Evolutionary conservation across 2,797 vertebrate species (phyloP).

Genomic region (Anolis apletophallus): DNA sequence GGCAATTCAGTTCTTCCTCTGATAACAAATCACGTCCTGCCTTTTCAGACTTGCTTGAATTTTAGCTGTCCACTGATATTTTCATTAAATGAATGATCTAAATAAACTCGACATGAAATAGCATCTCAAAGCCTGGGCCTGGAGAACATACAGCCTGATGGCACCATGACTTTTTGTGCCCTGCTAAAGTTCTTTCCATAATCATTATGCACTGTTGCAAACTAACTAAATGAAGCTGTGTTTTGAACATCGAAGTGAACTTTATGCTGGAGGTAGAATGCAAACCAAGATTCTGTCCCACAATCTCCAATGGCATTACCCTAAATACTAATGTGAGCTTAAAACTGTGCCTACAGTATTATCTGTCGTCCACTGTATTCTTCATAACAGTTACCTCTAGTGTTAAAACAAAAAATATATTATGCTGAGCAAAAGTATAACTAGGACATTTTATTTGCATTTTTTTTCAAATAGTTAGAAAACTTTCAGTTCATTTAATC

Average conservation of each 20-base stretch:
- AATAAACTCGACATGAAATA: not conserved
- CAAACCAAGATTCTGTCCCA: not conserved
- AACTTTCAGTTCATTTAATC: not conserved
- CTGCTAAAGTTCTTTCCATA: not conserved
- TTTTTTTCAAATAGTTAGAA: not conserved
- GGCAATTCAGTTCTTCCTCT: not conserved
- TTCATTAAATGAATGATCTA: not conserved
- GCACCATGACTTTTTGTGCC: not conserved
- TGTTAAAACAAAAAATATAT: not conserved
- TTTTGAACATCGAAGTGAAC: not conserved
- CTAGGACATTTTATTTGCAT: not conserved
- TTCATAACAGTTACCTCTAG: not conserved
- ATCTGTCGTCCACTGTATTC: too few relatives aligned
- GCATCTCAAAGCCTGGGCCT: not conserved
- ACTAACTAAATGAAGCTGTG: not conserved
- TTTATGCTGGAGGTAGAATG: not conserved
- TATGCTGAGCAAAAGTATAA: not conserved
- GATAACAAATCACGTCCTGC: not conserved
- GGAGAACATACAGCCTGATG: not conserved
- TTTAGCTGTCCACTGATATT: not conserved
- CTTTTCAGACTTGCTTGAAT: conserved; percentile 2
- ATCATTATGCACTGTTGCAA: not conserved
- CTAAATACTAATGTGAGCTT: not conserved
- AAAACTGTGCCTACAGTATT: not conserved
- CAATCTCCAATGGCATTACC: too few relatives aligned